Evolutionary conservation across 1,140 invertebrate genomes (phyloP).

Genomic region (Dinoponera quadriceps): DNA sequence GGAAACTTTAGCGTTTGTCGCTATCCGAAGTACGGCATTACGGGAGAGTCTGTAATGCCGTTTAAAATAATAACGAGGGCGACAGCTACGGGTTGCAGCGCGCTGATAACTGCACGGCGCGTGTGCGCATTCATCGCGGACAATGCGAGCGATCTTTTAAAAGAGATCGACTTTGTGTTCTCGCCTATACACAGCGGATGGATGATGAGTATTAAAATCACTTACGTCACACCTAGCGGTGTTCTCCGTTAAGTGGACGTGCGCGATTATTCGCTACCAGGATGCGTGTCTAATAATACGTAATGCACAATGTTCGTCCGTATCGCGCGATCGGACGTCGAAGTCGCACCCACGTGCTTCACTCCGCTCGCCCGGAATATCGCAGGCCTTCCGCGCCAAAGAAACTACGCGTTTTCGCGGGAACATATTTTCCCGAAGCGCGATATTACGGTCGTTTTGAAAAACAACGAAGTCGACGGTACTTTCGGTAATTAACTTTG

Average conservation of each 20-base stretch:
- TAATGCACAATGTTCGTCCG: conserved; percentile 47
- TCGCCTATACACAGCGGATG: conserved; percentile 18
- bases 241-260: conserved; percentile 51
- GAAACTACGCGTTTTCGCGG: not conserved
- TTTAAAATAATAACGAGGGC: conserved; percentile 44
- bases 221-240: conserved; percentile 40
- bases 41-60: conserved; percentile 44
- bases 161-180: conserved; percentile 46
- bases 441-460: too few species aligned
- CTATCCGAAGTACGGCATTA: not conserved
- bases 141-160: conserved; percentile 56
- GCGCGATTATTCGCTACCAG: conserved; percentile 53
- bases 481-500: too few species aligned
- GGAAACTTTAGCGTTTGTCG: conserved; percentile 12
- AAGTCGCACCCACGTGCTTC: conserved; percentile 38
- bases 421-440: too few species aligned
- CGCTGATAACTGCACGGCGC: conserved; percentile 39
- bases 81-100: conserved; percentile 45
- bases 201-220: conserved; percentile 60
- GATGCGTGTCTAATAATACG: conserved; percentile 56
- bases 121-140: conserved; percentile 40
- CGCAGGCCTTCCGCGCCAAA: not conserved
- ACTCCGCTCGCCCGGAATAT: conserved; percentile 1
- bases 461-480: too few species aligned
- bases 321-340: conserved; percentile 45